Percentiles rank a stretch among this genome's conserved stretches.
These are phyloP conservation scores for Mormyrus hasselquistii DNA, from an alignment of 2,797 vertebrate genomes.

Conservation along the genomic window DNA sequence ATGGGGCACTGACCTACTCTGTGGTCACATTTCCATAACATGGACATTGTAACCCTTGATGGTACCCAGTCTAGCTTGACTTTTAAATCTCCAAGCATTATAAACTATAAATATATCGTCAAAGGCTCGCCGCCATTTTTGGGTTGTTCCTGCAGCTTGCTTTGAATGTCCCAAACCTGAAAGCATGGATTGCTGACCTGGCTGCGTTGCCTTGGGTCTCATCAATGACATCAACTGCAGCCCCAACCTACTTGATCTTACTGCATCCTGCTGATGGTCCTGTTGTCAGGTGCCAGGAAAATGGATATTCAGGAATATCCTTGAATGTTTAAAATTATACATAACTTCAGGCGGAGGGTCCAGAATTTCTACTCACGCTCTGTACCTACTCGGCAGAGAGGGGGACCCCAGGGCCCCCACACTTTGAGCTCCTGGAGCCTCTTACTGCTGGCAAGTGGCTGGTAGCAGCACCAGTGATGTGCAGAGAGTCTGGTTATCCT, in stretches of 20 bases:
- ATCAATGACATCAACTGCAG: background rate
- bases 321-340: background rate
- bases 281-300: background rate
- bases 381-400: background rate
- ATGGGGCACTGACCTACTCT: background rate
- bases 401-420: background rate
- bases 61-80: background rate
- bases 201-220: background rate
- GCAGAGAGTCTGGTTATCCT: background rate
- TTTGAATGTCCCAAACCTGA: background rate
- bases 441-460: background rate
- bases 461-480: background rate
- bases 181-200: background rate
- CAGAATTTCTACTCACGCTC: background rate
- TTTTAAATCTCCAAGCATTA: background rate
- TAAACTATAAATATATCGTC: background rate
- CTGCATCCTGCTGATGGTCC: background rate
- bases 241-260: background rate
- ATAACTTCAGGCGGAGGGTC: background rate
- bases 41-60: background rate
- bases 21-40: background rate
- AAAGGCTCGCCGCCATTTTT: background rate
- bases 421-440: background rate
- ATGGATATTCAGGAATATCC: background rate
- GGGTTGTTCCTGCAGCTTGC: background rate